Base-by-base conservation (phyloP, 2,888 invertebrate genomes). In the Rotaria macrura region DNA sequence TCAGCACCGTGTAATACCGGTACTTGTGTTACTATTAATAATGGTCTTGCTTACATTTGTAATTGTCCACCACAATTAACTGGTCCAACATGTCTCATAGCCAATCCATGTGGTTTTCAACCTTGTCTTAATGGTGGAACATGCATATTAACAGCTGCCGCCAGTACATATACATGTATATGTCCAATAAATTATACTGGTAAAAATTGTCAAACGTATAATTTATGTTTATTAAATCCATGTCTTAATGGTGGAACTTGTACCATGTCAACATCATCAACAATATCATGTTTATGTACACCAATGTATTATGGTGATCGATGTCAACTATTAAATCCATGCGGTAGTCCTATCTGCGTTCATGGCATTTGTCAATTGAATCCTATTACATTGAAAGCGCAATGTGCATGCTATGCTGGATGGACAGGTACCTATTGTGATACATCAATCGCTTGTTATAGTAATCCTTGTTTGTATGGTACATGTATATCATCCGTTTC, bases 101-200 rank as follows among this genome's bases (percentile, higher is more conserved):
- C 43, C 9, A 84, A 54, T 43, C 89, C 90, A 83, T 84, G 87
- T 25, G 86, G 87, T 2, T 85, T 87, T 12, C 84, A 86, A 10
- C 90, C 90, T 0, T 91, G 91, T 86, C 83, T 87, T 43, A 89
- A 89, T 86, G 88, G 88, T 25, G 89, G 88, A 20, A 87, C 87
- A 10, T 91, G 91, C 85, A 17, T 54, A 52, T 52, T 54, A 85
- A 57, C 47, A 34, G 54, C 40, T 20, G n/a, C 74, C 10, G n/a
- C 74, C 10, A 84, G 74, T 38, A 84, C 74, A 25, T 86, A 34
- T 54, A 57, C 49, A 40, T 86, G 86, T 57, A 23, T n/a, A 34
- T 86, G 86, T 49, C 52, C 55, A 17, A 72, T 79, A 34, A 74
- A 84, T 38, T 86, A 74, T 57, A 25, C 57, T 3, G 86, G 86